phyloP scores from a whole-genome alignment of 1,140 invertebrate species.

The Plutomurus gul region DNA sequence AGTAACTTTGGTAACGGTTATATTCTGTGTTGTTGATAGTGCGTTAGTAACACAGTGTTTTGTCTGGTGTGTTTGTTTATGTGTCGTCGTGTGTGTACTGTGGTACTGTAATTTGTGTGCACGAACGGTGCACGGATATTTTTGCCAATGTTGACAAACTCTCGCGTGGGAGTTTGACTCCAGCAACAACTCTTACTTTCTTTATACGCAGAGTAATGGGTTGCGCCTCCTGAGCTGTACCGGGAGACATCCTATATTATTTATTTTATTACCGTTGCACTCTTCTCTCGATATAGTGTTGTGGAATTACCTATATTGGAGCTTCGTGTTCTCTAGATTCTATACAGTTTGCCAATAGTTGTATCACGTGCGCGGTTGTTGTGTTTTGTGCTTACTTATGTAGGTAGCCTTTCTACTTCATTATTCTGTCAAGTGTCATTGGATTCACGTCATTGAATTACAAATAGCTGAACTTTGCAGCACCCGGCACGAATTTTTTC shows the following conservation, averaged over 20 bases:
- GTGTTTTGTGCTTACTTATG: no score
- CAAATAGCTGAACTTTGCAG: not conserved
- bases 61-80: no score
- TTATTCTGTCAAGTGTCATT: slow-evolving; percentile 5
- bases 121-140: not conserved
- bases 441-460: not conserved
- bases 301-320: no score
- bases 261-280: no score
- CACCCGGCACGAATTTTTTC: not conserved
- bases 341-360: no score
- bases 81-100: not conserved
- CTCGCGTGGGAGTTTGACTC: not conserved
- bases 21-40: no score
- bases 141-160: slow-evolving; percentile 15
- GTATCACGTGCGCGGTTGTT: no score
- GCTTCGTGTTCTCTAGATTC: no score
- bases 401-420: no score
- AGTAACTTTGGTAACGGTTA: no score
- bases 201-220: not conserved
- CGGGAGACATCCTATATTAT: not conserved
- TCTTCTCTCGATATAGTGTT: no score
- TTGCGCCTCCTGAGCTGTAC: not conserved
- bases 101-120: not conserved
- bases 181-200: not conserved
- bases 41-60: no score